These are phyloP conservation scores for Benitochromis conjunctus DNA, from an alignment of 2,113 vertebrate genomes.

Conservation along the genomic window DNA sequence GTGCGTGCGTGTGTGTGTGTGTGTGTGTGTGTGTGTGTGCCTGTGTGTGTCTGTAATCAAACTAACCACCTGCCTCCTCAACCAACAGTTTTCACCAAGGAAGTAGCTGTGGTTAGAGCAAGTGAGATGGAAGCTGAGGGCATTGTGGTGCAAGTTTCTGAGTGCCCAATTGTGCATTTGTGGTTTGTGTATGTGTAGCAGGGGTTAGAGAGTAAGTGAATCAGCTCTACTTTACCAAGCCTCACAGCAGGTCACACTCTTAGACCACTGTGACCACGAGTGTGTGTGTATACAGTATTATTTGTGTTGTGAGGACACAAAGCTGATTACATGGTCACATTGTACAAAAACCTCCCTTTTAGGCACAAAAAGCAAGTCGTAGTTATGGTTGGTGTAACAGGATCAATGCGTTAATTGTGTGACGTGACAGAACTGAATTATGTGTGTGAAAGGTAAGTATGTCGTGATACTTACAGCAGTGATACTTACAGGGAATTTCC, in stretches of 20 bases:
- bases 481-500: too few relatives aligned
- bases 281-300: not conserved
- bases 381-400: not conserved
- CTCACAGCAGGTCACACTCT: conserved; percentile 32
- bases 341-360: not conserved
- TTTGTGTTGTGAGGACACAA: not conserved
- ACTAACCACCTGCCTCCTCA: conserved; percentile 48
- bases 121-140: not conserved
- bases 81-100: conserved; percentile 50
- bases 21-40: not conserved
- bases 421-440: too few relatives aligned
- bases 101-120: conserved; percentile 60
- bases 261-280: conserved; percentile 28
- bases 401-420: too few relatives aligned
- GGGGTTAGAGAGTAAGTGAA: not conserved
- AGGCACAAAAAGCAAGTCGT: not conserved
- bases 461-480: too few relatives aligned
- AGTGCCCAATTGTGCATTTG: conserved; percentile 32
- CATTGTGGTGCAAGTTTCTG: conserved; percentile 23
- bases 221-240: conserved; percentile 20
- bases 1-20: not conserved
- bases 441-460: too few relatives aligned
- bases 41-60: conserved; percentile 1
- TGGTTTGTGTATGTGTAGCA: conserved; percentile 28
- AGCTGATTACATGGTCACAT: not conserved